Evolutionary conservation across 1,140 invertebrate species (phyloP), one percentile per base, ranked within the genome.

Genomic region (Bombus turneri): DNA sequence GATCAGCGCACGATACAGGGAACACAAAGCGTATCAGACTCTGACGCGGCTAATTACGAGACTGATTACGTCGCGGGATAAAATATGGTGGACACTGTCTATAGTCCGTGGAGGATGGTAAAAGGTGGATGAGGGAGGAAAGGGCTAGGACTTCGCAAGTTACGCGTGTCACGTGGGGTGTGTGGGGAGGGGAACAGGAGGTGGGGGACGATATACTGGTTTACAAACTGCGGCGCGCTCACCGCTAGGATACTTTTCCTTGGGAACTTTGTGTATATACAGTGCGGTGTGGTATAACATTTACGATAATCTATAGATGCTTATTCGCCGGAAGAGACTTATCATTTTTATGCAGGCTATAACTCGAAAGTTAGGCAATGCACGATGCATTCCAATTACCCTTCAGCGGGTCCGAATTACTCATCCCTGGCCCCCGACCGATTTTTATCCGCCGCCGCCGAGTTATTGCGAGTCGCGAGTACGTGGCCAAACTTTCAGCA

Each of bases 1-100:
- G 59, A 62, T 13, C 28, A 28, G 28, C 12, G 59, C 47, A 53
- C 47, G 18, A 53, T n/a, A n/a, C 25, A 12, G 28, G 28, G 59
- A 62, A 28, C 59, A n/a, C 59, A 2, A 62, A 12, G 28, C 59
- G 59, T 62, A 53, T 53, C 47, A 53, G 47, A 53, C 78, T 76
- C 83, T 10, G 88, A 80, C 90, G 90, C 91, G 88, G 73, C 88
- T 94, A 94, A 94, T 94, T 94, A 92, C 91, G 88, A 93, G 91
- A 94, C 92, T 94, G 93, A 93, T 93, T 94, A 92, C 90, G 73
- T 76, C 62, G 39, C 75, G 2, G 53, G 86, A 91, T 83, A 89
- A 87, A 62, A 90, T 73, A 83, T 34, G 66, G 85, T 83, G 87
- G 87, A 85, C 88, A 86, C 82, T 81, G 88, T 80, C 77, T 89